These are phyloP conservation scores for Andrena fulva DNA, from an alignment of 2,888 invertebrate species.

Conservation along the genomic window DNA sequence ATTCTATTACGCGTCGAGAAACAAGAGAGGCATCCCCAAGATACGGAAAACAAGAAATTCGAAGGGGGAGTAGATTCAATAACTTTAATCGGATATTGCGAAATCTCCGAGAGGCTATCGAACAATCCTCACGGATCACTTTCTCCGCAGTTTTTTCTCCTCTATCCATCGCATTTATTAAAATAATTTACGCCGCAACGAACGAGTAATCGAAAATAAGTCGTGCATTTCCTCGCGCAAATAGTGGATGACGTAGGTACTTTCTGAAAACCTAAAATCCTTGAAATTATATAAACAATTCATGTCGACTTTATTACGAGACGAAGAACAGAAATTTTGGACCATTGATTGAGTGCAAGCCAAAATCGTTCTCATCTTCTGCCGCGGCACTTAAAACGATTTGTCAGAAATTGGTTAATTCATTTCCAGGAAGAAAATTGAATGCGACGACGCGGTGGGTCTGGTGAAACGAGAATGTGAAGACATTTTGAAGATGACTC, in stretches of 20 bases:
- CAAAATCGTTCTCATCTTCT: neutral
- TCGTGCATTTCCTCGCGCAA: neutral
- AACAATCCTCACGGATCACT: conserved; percentile 17
- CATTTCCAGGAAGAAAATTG: conserved; percentile 42
- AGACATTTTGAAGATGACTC: conserved; percentile 51
- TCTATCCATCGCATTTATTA: neutral
- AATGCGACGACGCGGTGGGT: conserved; percentile 24
- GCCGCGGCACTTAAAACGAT: too few relatives aligned
- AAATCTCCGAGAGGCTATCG: neutral
- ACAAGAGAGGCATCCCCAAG: neutral
- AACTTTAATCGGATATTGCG: conserved; percentile 15
- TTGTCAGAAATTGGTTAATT: neutral
- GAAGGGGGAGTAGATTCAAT: neutral
- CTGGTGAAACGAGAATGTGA: conserved; percentile 57
- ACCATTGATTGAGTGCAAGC: neutral
- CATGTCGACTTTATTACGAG: neutral
- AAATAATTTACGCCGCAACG: neutral
- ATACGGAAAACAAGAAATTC: conserved; percentile 2
- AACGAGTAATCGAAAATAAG: conserved; percentile 4
- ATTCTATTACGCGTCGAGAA: neutral
- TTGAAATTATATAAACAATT: neutral
- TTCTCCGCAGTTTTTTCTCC: neutral
- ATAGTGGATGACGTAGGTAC: neutral
- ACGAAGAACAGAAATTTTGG: neutral
- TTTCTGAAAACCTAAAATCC: neutral